Percentiles rank a stretch among this genome's conserved stretches.
These are phyloP conservation scores for Amitus sp. DNA, from an alignment of 2,888 invertebrate genomes.

Conservation along the genomic window DNA sequence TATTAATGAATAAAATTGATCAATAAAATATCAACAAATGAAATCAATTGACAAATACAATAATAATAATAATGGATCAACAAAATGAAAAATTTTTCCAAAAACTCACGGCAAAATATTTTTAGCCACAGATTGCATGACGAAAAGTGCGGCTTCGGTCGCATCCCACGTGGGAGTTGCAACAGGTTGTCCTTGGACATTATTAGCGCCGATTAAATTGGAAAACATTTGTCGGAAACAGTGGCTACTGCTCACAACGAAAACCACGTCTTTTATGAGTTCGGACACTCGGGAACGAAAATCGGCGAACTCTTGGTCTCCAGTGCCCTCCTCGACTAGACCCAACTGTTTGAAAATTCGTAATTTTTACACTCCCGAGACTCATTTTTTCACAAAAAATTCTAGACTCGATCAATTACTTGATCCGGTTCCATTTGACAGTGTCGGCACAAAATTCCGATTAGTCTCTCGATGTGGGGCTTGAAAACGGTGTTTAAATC, in stretches of 20 bases:
- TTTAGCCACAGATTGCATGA: constrained; percentile 95
- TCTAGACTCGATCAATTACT: constrained; percentile 66
- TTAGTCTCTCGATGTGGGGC: constrained; percentile 91
- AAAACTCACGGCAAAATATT: constrained; percentile 88
- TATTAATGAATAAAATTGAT: too few relatives aligned
- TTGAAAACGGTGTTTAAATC: constrained; percentile 84
- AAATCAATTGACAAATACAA: too few relatives aligned
- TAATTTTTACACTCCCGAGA: too few relatives aligned
- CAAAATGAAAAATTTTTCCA: constrained; percentile 2
- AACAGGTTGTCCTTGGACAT: constrained; percentile 64
- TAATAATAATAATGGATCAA: too few relatives aligned
- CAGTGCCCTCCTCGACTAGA: constrained; percentile 65
- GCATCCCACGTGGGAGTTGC: constrained; percentile 85
- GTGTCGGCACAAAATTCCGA: constrained; percentile 89
- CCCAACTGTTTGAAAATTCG: too few relatives aligned
- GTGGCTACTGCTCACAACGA: constrained; percentile 92
- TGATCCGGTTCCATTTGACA: constrained; percentile 97
- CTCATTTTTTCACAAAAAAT: too few relatives aligned
- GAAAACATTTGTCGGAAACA: constrained; percentile 93
- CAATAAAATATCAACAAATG: too few relatives aligned
- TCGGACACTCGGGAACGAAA: constrained; percentile 90
- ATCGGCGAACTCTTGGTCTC: constrained; percentile 77
- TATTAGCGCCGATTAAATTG: constrained; percentile 68
- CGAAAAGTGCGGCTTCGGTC: constrained; percentile 91
- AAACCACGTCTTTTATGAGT: constrained; percentile 95